Evolutionary conservation across 2,888 invertebrate species (phyloP).

Genomic region (Colletes collaris): DNA sequence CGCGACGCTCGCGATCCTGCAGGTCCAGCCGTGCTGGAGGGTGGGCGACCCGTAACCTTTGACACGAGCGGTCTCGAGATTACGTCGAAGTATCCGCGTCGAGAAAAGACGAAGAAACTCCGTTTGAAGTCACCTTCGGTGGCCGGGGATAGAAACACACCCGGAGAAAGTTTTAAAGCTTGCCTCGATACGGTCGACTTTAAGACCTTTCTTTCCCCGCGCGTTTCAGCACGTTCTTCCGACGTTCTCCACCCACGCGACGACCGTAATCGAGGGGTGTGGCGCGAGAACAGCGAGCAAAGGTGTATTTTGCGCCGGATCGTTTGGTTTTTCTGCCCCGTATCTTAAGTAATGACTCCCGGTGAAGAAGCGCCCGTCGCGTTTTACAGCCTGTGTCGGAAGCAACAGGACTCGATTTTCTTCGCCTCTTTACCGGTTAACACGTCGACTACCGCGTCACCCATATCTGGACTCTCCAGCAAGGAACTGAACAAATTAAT

Average conservation of each 20-base stretch:
- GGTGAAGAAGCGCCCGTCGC: slow-evolving; percentile 46
- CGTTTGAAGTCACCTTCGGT: slow-evolving; percentile 59
- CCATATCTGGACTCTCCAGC: too few species aligned
- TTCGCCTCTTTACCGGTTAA: neutral
- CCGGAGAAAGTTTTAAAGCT: slow-evolving; percentile 59
- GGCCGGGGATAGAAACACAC: neutral
- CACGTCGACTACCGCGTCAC: too few species aligned
- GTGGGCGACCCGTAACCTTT: slow-evolving; percentile 42
- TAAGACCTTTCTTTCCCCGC: slow-evolving; percentile 49
- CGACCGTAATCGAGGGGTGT: slow-evolving; percentile 63
- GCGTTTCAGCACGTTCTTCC: slow-evolving; percentile 42
- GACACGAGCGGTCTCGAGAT: slow-evolving; percentile 48
- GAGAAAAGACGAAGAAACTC: slow-evolving; percentile 39
- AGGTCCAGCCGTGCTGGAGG: neutral
- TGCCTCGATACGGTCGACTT: slow-evolving; percentile 53
- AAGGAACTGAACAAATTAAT: too few species aligned
- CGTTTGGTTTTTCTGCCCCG: slow-evolving; percentile 38
- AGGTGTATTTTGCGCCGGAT: slow-evolving; percentile 61
- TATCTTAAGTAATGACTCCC: slow-evolving; percentile 62
- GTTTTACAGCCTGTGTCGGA: slow-evolving; percentile 46
- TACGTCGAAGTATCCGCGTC: slow-evolving; percentile 47
- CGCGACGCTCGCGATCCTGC: neutral
- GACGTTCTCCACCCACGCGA: slow-evolving; percentile 60
- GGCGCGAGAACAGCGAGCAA: slow-evolving; percentile 44
- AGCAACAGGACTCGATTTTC: neutral